phyloP scores from a whole-genome alignment of 2,797 vertebrate genomes.

The Leucoraja ocellata region DNA sequence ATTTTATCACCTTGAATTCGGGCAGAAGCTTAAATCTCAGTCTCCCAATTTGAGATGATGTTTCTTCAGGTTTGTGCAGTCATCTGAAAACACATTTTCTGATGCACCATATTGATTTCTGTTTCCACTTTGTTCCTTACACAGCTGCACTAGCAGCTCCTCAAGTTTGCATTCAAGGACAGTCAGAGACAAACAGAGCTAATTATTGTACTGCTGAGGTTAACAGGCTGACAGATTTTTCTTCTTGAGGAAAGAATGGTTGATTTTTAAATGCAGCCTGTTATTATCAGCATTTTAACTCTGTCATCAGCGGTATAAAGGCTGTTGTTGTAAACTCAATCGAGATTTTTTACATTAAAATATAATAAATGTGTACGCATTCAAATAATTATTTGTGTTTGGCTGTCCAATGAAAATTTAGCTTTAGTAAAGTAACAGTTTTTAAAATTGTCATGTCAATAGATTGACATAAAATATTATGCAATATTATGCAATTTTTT shows the following conservation, averaged over 20 bases:
- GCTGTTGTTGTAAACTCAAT: too few species aligned
- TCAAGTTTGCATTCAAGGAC: slow-evolving; percentile 30
- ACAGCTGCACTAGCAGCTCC: slow-evolving; percentile 20
- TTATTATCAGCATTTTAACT: background rate
- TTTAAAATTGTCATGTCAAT: background rate
- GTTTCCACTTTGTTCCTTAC: slow-evolving; percentile 19
- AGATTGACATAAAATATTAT: background rate
- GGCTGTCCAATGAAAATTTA: background rate
- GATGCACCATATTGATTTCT: slow-evolving; percentile 37
- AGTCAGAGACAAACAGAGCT: slow-evolving; percentile 38
- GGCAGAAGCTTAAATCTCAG: slow-evolving; percentile 18
- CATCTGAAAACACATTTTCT: slow-evolving; percentile 35
- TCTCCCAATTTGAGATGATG: slow-evolving; percentile 8
- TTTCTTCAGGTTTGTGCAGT: slow-evolving; percentile 27
- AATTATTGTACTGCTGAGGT: slow-evolving; percentile 18
- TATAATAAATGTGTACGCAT: background rate
- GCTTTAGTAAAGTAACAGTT: too few species aligned
- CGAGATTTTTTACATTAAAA: background rate
- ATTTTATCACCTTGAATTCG: slow-evolving; percentile 37
- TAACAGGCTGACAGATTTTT: slow-evolving; percentile 6
- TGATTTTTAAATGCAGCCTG: slow-evolving; percentile 26
- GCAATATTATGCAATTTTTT: background rate
- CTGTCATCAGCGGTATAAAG: background rate
- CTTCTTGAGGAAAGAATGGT: background rate
- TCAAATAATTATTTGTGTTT: background rate